Percentiles rank a stretch among this genome's conserved stretches.
phyloP scores from a whole-genome alignment of 2,797 vertebrate genomes.

The Coluber constrictor region DNA sequence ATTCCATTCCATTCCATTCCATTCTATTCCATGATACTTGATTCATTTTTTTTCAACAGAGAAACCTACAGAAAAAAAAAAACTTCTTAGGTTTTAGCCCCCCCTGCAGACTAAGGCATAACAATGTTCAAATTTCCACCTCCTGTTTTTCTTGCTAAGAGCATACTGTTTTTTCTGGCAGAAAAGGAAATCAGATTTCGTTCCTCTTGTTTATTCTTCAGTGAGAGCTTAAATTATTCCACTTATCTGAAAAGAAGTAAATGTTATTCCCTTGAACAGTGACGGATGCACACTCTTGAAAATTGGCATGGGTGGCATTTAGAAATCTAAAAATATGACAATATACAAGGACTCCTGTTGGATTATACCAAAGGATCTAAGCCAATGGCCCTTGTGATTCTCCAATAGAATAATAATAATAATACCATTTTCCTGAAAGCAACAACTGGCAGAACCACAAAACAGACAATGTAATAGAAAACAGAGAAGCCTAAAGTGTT shows the following conservation, averaged over 20 bases:
- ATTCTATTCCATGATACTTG: neutral
- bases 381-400: neutral
- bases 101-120: slow-evolving; percentile 66
- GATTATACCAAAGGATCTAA: neutral
- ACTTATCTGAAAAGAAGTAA: neutral
- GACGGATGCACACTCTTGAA: too few relatives aligned
- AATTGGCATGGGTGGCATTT: neutral
- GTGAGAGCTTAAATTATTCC: neutral
- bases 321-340: neutral
- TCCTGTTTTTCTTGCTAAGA: neutral
- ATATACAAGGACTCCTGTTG: neutral
- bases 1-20: too few relatives aligned
- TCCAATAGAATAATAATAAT: neutral
- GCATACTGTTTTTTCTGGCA: neutral
- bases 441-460: neutral
- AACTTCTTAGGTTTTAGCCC: slow-evolving; percentile 63
- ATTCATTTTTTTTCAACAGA: neutral
- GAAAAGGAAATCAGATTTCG: neutral
- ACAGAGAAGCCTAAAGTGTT: neutral
- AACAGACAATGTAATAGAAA: neutral
- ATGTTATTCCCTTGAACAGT: neutral
- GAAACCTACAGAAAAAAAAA: neutral
- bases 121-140: slow-evolving; percentile 46
- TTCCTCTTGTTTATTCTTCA: neutral
- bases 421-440: neutral